Evolutionary conservation across 1,140 invertebrate species (phyloP).

Genomic region (Marisa cornuarietis): DNA sequence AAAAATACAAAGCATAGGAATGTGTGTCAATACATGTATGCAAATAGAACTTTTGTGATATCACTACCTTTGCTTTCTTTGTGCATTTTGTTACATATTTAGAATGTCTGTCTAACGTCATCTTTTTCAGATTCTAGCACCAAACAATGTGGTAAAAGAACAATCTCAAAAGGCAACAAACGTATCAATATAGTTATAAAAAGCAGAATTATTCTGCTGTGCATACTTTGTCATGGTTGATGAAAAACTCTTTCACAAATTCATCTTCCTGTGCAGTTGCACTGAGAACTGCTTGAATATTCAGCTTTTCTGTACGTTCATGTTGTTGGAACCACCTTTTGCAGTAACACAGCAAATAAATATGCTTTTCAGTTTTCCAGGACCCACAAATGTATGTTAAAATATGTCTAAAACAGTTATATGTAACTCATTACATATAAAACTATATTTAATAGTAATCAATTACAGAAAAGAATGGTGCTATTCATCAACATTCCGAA

Average conservation of each 20-base stretch:
- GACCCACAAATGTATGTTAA: no score
- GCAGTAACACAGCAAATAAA: no score
- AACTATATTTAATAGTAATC: no score
- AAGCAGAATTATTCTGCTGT: no score
- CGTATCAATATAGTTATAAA: background rate
- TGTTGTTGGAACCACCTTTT: slow-evolving; percentile 63
- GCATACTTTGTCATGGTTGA: slow-evolving; percentile 62
- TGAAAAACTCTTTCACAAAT: slow-evolving; percentile 66
- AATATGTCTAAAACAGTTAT: background rate
- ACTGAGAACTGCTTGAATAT: slow-evolving; percentile 66
- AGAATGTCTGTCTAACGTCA: background rate
- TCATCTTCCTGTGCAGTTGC: slow-evolving; percentile 65
- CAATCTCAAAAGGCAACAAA: background rate
- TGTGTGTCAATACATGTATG: no score
- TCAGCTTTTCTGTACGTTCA: slow-evolving; percentile 65
- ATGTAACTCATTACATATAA: no score
- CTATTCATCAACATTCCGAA: no score
- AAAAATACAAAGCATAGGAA: no score
- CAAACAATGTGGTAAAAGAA: background rate
- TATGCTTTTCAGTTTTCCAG: no score
- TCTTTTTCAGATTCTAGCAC: background rate
- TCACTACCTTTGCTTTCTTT: no score
- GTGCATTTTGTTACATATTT: background rate
- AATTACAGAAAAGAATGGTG: no score
- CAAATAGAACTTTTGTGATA: no score